These are phyloP conservation scores for Diacarnus erythraeanus DNA, from an alignment of 37 sponge, comb jelly and placozoan genomes.

Conservation along the genomic window DNA sequence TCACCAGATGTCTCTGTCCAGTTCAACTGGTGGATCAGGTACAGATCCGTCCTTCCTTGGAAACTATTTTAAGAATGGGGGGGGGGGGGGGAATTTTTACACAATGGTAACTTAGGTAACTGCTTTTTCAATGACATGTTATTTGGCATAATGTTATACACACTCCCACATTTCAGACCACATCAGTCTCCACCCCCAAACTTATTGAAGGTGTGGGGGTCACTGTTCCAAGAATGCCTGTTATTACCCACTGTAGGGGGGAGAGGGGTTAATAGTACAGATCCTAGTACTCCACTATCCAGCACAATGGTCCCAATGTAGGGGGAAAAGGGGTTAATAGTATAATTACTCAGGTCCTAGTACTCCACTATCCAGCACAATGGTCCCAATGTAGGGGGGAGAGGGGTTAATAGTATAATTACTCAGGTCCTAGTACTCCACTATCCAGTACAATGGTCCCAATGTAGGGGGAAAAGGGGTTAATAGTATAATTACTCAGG, in stretches of 20 bases:
- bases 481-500: not conserved
- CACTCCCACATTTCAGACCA: no score
- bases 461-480: not conserved
- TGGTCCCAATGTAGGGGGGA: not conserved
- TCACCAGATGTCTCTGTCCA: constrained; percentile 2
- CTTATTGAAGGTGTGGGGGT: no score
- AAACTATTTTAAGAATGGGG: not conserved
- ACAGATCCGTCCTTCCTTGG: not conserved
- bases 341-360: not conserved
- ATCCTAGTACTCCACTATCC: not conserved
- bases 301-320: not conserved
- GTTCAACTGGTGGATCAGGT: constrained; percentile 8
- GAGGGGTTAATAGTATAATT: not conserved
- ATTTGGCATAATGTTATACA: no score
- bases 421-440: not conserved
- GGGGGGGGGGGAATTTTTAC: not conserved
- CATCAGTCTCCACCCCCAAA: no score
- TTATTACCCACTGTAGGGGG: not conserved
- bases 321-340: not conserved
- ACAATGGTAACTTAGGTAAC: not conserved
- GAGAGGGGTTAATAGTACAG: not conserved
- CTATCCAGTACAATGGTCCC: not conserved
- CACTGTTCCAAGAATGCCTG: no score
- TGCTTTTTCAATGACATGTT: not conserved
- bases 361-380: not conserved